Percentiles rank a stretch among this genome's conserved stretches.
Conservation (phyloP, 2,113 vertebrate genomes). For the Vulpes vulpes region DNA sequence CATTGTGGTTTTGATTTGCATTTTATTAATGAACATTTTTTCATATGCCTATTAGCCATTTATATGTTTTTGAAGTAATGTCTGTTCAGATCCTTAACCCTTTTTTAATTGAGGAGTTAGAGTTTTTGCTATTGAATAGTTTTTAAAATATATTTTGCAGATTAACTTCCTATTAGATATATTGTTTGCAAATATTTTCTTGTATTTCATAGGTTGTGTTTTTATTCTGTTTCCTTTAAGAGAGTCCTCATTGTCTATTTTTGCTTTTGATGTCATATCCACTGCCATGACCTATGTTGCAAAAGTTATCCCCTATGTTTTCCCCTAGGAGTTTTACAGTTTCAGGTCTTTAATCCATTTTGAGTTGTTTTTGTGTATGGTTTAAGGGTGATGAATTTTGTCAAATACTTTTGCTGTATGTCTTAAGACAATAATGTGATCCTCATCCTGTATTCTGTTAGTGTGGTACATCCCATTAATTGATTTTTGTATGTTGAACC, state of each 20-base stretch:
- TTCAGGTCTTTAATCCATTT: neutral
- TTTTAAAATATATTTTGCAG: neutral
- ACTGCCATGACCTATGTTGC: neutral
- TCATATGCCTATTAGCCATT: neutral
- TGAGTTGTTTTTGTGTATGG: neutral
- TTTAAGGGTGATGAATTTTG: neutral
- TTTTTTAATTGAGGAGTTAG: neutral
- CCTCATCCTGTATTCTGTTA: neutral
- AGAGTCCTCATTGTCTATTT: neutral
- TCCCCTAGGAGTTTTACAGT: neutral
- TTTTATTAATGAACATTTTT: neutral
- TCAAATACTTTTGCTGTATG: neutral
- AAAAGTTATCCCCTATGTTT: neutral
- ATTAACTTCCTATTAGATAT: neutral
- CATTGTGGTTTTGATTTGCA: neutral
- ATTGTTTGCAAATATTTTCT: constrained; percentile 18
- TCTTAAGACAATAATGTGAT: neutral
- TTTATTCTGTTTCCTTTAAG: neutral
- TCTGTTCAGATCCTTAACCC: neutral
- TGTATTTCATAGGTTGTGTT: neutral
- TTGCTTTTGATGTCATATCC: neutral
- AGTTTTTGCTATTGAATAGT: neutral
- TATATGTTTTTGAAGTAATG: neutral
- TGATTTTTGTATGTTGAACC: constrained; percentile 26
- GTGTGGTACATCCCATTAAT: neutral